phyloP scores from a whole-genome alignment of 2,113 vertebrate species.

The Forbesichthys papilliferus region DNA sequence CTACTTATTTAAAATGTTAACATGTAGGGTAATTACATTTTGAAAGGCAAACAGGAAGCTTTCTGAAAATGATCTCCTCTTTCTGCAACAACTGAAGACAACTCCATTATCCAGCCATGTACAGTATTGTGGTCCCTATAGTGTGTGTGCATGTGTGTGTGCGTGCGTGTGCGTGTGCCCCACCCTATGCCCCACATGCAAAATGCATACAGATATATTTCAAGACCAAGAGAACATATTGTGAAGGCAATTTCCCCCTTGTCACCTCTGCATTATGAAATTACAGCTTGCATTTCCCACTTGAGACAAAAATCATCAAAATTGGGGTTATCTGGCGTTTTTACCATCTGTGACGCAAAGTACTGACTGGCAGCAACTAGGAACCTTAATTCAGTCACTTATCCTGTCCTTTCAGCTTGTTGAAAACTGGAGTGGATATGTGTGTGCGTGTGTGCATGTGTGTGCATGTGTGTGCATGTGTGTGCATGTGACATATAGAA shows the following conservation, averaged over 20 bases:
- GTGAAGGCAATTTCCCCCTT: no score
- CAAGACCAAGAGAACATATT: no score
- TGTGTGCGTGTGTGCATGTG: neutral
- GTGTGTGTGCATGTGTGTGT: slow-evolving; percentile 29
- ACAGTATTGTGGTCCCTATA: slow-evolving; percentile 47
- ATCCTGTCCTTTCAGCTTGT: neutral
- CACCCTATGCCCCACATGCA: no score
- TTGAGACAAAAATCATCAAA: neutral
- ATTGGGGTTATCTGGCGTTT: neutral
- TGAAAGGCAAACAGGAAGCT: slow-evolving; percentile 59
- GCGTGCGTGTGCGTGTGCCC: slow-evolving; percentile 1
- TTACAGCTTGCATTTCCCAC: no score
- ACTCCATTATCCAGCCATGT: slow-evolving; percentile 67
- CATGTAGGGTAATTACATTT: slow-evolving; percentile 30
- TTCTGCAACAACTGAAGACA: slow-evolving; percentile 65
- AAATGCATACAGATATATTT: no score
- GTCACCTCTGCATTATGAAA: no score
- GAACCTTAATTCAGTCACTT: neutral
- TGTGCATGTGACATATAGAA: neutral
- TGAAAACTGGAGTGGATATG: neutral
- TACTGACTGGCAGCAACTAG: neutral
- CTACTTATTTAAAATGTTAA: slow-evolving; percentile 29
- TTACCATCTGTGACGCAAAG: neutral
- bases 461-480: neutral
- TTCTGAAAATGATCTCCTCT: slow-evolving; percentile 32